Evolutionary conservation across 2,888 invertebrate genomes (phyloP).

Genomic region (Poecilobothrus nobilitatus): DNA sequence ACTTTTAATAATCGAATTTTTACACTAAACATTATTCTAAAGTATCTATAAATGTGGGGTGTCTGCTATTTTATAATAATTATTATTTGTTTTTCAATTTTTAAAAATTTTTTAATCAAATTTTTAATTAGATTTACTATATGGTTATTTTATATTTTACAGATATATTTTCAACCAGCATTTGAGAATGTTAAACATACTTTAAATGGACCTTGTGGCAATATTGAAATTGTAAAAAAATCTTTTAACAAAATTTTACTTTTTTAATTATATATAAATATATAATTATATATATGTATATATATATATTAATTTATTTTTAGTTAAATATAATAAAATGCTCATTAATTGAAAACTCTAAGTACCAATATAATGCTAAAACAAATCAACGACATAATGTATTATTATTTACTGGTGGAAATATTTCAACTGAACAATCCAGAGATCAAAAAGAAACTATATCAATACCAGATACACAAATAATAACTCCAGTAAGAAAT

Average conservation of each 20-base stretch:
- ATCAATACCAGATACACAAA: neutral
- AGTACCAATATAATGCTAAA: slow-evolving; percentile 36
- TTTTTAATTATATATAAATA: too few species aligned
- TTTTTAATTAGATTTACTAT: too few species aligned
- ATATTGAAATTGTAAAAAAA: slow-evolving; percentile 50
- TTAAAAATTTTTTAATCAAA: too few species aligned
- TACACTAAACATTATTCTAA: too few species aligned
- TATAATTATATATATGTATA: neutral
- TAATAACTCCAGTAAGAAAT: neutral
- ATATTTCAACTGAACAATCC: too few species aligned
- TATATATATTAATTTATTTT: slow-evolving; percentile 13
- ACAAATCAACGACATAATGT: neutral
- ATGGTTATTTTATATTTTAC: slow-evolving; percentile 7
- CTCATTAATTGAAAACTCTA: slow-evolving; percentile 40
- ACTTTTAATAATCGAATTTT: neutral
- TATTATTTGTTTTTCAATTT: too few species aligned
- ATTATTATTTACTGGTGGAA: too few species aligned
- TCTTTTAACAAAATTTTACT: too few species aligned
- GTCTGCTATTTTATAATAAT: too few species aligned
- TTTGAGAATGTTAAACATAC: slow-evolving; percentile 55
- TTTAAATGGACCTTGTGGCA: slow-evolving; percentile 49
- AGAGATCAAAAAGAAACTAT: too few species aligned
- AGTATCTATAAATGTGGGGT: too few species aligned
- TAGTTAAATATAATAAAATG: slow-evolving; percentile 42
- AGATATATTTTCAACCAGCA: slow-evolving; percentile 55